Base-by-base conservation (phyloP, 2,888 invertebrate genomes). In the Alsophila aescularia region DNA sequence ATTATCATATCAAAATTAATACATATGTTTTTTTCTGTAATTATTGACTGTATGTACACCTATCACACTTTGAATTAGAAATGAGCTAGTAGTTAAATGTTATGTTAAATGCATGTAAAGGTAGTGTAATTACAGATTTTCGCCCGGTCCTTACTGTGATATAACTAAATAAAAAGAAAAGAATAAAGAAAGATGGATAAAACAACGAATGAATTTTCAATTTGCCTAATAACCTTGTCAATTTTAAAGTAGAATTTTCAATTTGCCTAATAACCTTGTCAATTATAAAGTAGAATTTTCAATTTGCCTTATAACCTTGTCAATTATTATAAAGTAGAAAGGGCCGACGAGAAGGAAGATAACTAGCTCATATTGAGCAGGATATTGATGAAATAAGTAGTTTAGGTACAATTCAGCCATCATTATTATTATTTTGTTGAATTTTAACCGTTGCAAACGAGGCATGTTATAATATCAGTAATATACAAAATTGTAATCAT, bases 351-450 rank as follows among this genome's bases (percentile, higher is more conserved):
- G 81, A 87, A 88, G 84, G 78, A 77, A 78, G 75, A 86, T 90
- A 83, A 90, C 90, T 90, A 83, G 90, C 90, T 90, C 90, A 90
- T 90, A 90, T 90, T 90, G 90, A 90, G 90, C 88, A 79, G 74
- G 83, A 86, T 85, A 85, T 84, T 81, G 83, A 79, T 73, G 82
- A 82, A 83, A 82, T 81, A 80, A 77, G 73, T 89, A 87, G 81
- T 70, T 80, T 74, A 77, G 86, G 75, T 85, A 85, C 77, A 83
- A 85, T 79, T 75, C 80, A 86, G 88, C 90, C 87, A 88, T 87
- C 78, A 51, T 45, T 50, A 44, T 45, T 39, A 79, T 74, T 79
- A 62, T 81, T 81, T 83, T 79, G 75, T 83, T 81, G 72, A 81
- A 74, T 73, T 72, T 69, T 81, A 81, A 81, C 77, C 77, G 74